A percentile compares a stretch with the other conserved stretches of the same genome.
Evolutionary conservation across 2,888 invertebrate genomes (phyloP).

Genomic region (Microctonus hyperodae): DNA sequence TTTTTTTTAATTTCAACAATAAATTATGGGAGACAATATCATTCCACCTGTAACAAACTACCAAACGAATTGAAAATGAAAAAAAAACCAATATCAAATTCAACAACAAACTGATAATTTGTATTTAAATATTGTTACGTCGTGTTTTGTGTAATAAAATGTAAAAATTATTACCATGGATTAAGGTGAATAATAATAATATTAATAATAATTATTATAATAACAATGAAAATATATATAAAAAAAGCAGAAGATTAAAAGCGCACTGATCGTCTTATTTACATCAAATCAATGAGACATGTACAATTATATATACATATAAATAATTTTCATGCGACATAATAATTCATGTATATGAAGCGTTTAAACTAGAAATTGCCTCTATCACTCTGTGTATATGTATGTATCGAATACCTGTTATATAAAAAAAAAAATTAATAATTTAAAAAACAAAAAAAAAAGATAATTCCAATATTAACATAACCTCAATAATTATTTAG

Average conservation of each 20-base stretch:
- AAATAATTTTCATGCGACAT: conserved; percentile 34
- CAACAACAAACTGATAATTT: conserved; percentile 30
- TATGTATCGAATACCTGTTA: conserved; percentile 37
- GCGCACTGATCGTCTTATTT: conserved; percentile 2
- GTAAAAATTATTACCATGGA: background rate
- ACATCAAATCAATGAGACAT: background rate
- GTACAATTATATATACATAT: conserved; percentile 39
- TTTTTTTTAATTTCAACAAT: background rate
- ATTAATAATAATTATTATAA: background rate
- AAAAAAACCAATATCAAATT: conserved; percentile 4
- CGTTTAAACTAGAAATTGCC: conserved; percentile 12
- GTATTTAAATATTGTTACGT: conserved; percentile 14
- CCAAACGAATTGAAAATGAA: conserved; percentile 20
- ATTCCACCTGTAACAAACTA: conserved; percentile 35
- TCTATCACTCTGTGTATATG: conserved; percentile 30
- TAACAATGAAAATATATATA: background rate
- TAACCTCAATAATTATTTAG: too few relatives aligned
- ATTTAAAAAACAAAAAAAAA: conserved; percentile 1
- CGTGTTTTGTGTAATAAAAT: background rate
- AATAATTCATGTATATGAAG: conserved; percentile 29
- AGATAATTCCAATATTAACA: too few relatives aligned
- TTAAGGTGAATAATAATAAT: background rate
- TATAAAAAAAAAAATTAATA: conserved; percentile 31
- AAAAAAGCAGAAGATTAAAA: background rate
- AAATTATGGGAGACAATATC: conserved; percentile 30